Conservation (phyloP, 2,888 invertebrate genomes). For the Nomada fucata region DNA sequence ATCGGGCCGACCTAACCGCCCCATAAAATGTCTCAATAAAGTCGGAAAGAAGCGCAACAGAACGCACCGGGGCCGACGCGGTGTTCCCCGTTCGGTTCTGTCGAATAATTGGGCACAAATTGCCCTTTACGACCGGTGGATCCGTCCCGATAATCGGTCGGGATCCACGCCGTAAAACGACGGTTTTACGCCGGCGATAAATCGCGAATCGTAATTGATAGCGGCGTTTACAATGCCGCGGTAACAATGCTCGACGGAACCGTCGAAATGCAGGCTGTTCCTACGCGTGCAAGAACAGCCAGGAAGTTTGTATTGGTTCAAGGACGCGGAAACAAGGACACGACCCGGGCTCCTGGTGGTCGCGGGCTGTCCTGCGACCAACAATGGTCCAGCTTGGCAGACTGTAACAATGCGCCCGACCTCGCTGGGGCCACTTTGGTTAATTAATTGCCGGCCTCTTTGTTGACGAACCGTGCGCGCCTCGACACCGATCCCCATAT, state of each 20-base stretch:
- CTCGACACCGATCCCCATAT: conserved; percentile 62
- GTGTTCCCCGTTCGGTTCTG: conserved; percentile 29
- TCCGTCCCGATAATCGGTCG: conserved; percentile 56
- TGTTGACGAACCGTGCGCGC: conserved; percentile 67
- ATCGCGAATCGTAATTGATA: conserved; percentile 70
- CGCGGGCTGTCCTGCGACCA: conserved; percentile 41
- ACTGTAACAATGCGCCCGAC: conserved; percentile 64
- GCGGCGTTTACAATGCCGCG: conserved; percentile 53
- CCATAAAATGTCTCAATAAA: neutral
- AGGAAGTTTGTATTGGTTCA: conserved; percentile 61
- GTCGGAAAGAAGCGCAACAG: neutral
- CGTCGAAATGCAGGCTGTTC: conserved; percentile 27
- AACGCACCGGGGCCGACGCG: neutral
- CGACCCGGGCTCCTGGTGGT: conserved; percentile 48
- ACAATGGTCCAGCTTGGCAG: conserved; percentile 54
- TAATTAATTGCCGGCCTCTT: conserved; percentile 72
- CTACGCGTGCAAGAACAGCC: neutral
- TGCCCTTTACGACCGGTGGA: conserved; percentile 60
- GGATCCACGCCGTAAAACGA: conserved; percentile 35
- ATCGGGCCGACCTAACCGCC: no score
- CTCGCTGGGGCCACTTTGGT: conserved; percentile 64
- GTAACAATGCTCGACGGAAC: conserved; percentile 51
- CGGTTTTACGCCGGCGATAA: conserved; percentile 59
- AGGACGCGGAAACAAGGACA: conserved; percentile 68
- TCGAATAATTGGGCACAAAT: conserved; percentile 66